Base-by-base conservation (phyloP, 2,113 vertebrate species). In the Ivindomyrus marchei region DNA sequence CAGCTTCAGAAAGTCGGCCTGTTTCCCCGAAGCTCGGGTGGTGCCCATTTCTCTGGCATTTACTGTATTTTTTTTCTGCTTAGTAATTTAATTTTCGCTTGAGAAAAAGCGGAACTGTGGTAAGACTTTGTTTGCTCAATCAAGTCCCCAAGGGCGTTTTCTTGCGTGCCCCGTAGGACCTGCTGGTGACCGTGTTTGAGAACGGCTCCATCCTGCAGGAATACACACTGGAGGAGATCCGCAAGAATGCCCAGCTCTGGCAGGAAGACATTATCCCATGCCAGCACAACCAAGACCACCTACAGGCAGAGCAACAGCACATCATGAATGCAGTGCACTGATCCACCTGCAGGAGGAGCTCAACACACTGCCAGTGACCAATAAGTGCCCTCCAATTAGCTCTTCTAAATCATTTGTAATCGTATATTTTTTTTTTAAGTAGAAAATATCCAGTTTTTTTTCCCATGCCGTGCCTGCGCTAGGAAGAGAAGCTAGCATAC, bases 131-230 rank as follows among this genome's bases (percentile, higher is more conserved):
- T n/a, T 87, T 39, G 15, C 24, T 15, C 17, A 27, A 6, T 10
- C 27, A 31, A 31, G 50, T 87, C n/a, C 3, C 15, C 27, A 27
- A 1, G 15, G 3, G 2, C 1, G 6, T 47, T 85, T 45, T 7
- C 19, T 47, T 53, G 19, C 7, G 31, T 10, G 2, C 1, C 11
- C 66, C 42, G 2, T 53, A 96, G 95, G 95, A 96, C 92, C 91
- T 96, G 90, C 92, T 96, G 90, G 94, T 96, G 90, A 95, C 94
- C 0, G 96, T 96, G 47, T 96, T 96, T 91, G 95, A 96, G 92
- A 95, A 96, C 3, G 96, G 95, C 77, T 91, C 58, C 90, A 91
- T 96, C 88, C 45, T 96, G 74, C 92, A 93, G 90, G 95, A 96
- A 83, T 96, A 95, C 92, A 91, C 94, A 36, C 93, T 96, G 92